phyloP scores from a whole-genome alignment of 2,888 invertebrate genomes.

The Leptinotarsa peninsularis region DNA sequence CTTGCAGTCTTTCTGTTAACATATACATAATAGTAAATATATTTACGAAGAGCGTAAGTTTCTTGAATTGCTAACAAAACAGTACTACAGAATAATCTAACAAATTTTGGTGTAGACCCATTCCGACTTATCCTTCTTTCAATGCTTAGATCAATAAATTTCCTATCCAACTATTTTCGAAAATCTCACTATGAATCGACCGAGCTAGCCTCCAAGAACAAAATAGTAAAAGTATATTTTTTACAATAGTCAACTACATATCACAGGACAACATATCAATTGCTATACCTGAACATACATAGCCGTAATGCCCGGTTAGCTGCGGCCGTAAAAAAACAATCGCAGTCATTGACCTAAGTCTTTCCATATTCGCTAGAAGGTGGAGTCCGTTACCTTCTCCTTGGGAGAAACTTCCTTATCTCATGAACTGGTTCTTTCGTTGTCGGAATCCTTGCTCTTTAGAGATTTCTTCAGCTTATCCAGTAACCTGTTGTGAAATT shows the following conservation, averaged over 20 bases:
- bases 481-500: conserved; percentile 84
- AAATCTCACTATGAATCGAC: conserved; percentile 41
- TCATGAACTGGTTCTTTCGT: conserved; percentile 70
- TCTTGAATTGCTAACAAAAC: background rate
- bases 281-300: conserved; percentile 56
- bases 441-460: conserved; percentile 63
- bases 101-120: background rate
- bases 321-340: conserved; percentile 45
- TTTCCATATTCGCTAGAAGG: conserved; percentile 51
- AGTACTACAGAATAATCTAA: background rate
- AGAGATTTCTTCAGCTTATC: conserved; percentile 82
- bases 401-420: conserved; percentile 50
- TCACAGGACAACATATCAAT: conserved; percentile 59
- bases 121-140: background rate
- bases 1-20: conserved; percentile 27
- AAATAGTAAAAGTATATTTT: conserved; percentile 30
- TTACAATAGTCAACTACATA: conserved; percentile 50
- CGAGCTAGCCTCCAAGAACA: conserved; percentile 42
- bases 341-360: conserved; percentile 40
- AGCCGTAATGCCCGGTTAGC: conserved; percentile 50
- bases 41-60: background rate
- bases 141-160: background rate
- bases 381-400: conserved; percentile 42
- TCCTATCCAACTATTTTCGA: conserved; percentile 30
- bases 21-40: background rate